Evolutionary conservation across 2,113 vertebrate genomes (phyloP).

Genomic region (Passer montanus): DNA sequence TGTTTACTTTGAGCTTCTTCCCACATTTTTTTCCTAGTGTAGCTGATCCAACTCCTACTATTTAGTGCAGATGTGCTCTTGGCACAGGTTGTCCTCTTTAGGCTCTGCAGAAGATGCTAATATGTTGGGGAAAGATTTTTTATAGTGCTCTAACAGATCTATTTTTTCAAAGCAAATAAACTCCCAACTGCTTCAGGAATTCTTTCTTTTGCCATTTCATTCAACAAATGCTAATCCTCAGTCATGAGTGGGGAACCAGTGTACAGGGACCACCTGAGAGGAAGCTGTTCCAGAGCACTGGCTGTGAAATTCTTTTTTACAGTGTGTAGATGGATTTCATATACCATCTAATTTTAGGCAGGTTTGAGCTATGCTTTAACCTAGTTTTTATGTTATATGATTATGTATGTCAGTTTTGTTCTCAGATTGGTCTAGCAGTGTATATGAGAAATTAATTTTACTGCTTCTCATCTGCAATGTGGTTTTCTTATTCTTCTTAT

Average conservation of each 20-base stretch:
- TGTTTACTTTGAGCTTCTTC: background rate
- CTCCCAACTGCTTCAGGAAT: background rate
- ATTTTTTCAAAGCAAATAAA: background rate
- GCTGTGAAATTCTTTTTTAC: background rate
- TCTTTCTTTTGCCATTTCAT: background rate
- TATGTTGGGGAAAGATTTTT: background rate
- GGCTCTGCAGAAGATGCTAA: background rate
- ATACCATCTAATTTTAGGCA: background rate
- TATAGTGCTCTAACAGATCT: background rate
- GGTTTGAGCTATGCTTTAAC: background rate
- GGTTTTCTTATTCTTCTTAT: background rate
- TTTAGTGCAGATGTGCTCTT: background rate
- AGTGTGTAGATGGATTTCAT: background rate
- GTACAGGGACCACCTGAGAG: background rate
- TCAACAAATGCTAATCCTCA: background rate
- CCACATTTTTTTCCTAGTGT: background rate
- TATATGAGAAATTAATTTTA: background rate
- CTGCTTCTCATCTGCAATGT: background rate
- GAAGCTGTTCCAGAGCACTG: background rate
- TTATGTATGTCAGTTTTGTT: background rate
- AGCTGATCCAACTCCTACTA: background rate
- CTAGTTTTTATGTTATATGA: background rate
- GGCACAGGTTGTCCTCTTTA: background rate
- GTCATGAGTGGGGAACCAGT: background rate
- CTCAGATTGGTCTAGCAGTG: background rate